These are phyloP conservation scores for Carlito syrichta DNA, from an alignment of 2,113 vertebrate species.

Conservation along the genomic window DNA sequence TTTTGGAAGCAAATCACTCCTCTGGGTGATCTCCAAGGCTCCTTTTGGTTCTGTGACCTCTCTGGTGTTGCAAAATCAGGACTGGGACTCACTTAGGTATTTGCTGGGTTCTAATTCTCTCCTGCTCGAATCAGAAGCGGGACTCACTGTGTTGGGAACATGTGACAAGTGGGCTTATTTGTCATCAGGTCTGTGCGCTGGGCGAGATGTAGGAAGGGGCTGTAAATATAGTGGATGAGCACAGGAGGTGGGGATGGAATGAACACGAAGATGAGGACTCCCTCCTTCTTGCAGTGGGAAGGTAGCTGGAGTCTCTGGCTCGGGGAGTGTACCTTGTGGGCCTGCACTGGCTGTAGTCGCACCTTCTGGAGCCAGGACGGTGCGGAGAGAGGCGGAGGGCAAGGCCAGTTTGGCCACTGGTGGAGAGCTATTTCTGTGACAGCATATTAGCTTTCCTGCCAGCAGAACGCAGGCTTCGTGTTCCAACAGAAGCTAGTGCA, in stretches of 20 bases:
- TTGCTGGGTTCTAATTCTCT: background rate
- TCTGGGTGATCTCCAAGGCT: constrained; percentile 5
- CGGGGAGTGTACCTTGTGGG: background rate
- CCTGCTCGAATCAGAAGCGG: background rate
- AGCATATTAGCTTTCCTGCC: background rate
- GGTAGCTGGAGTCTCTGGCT: background rate
- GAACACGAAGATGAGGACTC: no score
- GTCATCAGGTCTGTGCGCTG: background rate
- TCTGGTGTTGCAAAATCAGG: constrained; percentile 8
- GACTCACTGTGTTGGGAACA: background rate
- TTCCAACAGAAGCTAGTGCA: background rate
- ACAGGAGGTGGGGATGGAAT: no score
- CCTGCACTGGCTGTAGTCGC: background rate
- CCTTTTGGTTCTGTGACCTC: constrained; percentile 16
- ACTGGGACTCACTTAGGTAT: background rate
- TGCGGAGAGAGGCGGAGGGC: constrained; percentile 40
- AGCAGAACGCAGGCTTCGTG: background rate
- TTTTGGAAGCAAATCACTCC: constrained; percentile 50
- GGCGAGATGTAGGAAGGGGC: background rate
- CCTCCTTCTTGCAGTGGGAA: background rate
- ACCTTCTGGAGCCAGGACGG: background rate
- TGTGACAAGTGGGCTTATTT: background rate
- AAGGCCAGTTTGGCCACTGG: constrained; percentile 41
- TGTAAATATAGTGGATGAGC: no score
- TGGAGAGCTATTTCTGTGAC: constrained; percentile 58